Conservation (phyloP, 2,113 vertebrate genomes). For the Cyprinus carpio region DNA sequence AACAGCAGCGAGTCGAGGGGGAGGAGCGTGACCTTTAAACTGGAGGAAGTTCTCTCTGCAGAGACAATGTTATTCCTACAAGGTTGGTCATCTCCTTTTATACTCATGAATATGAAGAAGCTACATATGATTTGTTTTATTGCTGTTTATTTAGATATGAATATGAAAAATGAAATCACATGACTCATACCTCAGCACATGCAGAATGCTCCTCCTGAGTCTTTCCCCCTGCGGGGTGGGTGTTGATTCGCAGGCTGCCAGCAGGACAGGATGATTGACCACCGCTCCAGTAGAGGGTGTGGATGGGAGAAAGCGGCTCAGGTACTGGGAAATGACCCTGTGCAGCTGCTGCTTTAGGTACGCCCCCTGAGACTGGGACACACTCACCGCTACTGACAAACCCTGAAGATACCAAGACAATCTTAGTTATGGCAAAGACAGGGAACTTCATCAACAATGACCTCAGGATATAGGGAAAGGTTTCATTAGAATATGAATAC, state of each 20-base stretch:
- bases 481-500: not conserved
- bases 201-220: constrained; percentile 70
- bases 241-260: constrained; percentile 76
- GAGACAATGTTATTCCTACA: not conserved
- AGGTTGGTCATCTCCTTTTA: not conserved
- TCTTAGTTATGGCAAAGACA: not conserved
- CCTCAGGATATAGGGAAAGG: not conserved
- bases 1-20: constrained; percentile 80
- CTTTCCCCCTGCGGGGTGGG: constrained; percentile 63
- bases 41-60: constrained; percentile 86
- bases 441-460: not conserved
- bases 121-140: not conserved
- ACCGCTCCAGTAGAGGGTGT: constrained; percentile 66
- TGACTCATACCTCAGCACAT: constrained; percentile 70
- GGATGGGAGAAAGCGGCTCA: constrained; percentile 89
- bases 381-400: constrained; percentile 81
- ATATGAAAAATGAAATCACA: not conserved
- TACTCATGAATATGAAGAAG: not conserved
- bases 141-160: not conserved
- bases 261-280: constrained; percentile 86
- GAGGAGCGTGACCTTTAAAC: constrained; percentile 83
- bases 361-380: constrained; percentile 82
- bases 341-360: constrained; percentile 89
- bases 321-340: constrained; percentile 82
- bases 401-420: constrained; percentile 73